phyloP scores from a whole-genome alignment of 64 coral and sea anemone genomes.

The Montipora sp. region DNA sequence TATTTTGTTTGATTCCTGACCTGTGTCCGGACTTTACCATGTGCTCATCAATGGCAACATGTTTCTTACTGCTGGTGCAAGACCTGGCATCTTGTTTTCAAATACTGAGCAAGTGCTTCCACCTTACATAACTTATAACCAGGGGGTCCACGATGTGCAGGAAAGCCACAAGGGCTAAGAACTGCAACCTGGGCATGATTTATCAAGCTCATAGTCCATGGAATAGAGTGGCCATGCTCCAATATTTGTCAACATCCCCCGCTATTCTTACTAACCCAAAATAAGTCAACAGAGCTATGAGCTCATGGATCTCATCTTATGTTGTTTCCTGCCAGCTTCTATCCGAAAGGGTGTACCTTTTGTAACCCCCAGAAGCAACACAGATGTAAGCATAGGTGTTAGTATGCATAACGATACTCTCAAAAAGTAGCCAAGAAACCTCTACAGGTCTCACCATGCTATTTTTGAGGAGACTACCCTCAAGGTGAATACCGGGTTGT shows the following conservation, averaged over 20 bases:
- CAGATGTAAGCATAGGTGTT: no score
- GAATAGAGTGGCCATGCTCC: conserved; percentile 24
- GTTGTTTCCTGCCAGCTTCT: conserved; percentile 48
- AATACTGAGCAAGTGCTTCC: no score
- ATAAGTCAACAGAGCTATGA: conserved; percentile 70
- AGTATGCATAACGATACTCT: no score
- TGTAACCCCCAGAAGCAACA: neutral
- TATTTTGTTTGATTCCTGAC: neutral
- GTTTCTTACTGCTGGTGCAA: neutral
- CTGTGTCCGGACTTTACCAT: no score
- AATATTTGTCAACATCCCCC: neutral
- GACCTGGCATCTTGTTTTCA: no score
- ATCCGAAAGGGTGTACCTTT: conserved; percentile 45
- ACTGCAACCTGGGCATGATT: neutral
- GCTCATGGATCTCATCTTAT: conserved; percentile 46
- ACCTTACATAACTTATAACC: no score
- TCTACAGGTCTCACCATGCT: no score
- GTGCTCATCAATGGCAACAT: neutral
- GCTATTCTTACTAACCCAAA: conserved; percentile 67
- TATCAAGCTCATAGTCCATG: conserved; percentile 48
- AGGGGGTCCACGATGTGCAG: no score
- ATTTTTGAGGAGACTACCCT: no score
- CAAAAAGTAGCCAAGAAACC: neutral
- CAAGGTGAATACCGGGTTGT: no score
- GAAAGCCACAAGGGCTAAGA: no score